Percentiles rank a stretch among this genome's conserved stretches.
Evolutionary conservation across 2,113 vertebrate species (phyloP).

Genomic region (Seriola dumerili): DNA sequence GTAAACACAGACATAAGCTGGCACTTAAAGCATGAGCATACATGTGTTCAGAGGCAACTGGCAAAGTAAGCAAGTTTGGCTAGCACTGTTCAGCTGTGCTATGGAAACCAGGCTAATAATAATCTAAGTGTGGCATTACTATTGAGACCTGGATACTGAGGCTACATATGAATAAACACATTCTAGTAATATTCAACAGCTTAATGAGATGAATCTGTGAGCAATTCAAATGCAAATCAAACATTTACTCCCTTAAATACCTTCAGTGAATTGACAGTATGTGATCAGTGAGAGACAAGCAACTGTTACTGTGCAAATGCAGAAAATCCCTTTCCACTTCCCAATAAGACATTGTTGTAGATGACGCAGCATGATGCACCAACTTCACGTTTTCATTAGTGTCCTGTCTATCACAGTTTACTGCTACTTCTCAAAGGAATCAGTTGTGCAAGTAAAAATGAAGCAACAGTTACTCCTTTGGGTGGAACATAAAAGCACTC

Average conservation of each 20-base stretch:
- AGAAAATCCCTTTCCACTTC: slow-evolving; percentile 39
- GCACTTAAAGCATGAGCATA: slow-evolving; percentile 60
- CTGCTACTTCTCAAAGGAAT: slow-evolving; percentile 35
- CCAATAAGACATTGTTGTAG: not conserved
- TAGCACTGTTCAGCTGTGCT: slow-evolving; percentile 13
- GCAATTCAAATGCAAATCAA: slow-evolving; percentile 20
- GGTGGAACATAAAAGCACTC: slow-evolving; percentile 53
- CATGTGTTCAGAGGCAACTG: slow-evolving; percentile 39
- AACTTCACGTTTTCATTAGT: not conserved
- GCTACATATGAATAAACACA: slow-evolving; percentile 35
- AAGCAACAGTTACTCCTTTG: slow-evolving; percentile 40
- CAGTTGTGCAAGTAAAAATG: slow-evolving; percentile 26
- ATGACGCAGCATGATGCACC: slow-evolving; percentile 7
- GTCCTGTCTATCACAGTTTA: slow-evolving; percentile 42
- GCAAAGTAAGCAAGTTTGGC: slow-evolving; percentile 22
- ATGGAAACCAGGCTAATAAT: slow-evolving; percentile 32
- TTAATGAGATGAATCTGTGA: slow-evolving; percentile 51
- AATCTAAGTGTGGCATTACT: slow-evolving; percentile 26
- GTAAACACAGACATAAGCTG: slow-evolving; percentile 36
- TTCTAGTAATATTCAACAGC: slow-evolving; percentile 45
- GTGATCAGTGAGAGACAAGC: slow-evolving; percentile 14
- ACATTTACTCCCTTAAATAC: slow-evolving; percentile 24
- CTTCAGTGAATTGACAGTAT: slow-evolving; percentile 6
- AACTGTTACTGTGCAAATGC: slow-evolving; percentile 45
- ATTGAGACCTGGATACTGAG: slow-evolving; percentile 31